phyloP scores from a whole-genome alignment of 2,888 invertebrate genomes.

The Pegoplata infirma region DNA sequence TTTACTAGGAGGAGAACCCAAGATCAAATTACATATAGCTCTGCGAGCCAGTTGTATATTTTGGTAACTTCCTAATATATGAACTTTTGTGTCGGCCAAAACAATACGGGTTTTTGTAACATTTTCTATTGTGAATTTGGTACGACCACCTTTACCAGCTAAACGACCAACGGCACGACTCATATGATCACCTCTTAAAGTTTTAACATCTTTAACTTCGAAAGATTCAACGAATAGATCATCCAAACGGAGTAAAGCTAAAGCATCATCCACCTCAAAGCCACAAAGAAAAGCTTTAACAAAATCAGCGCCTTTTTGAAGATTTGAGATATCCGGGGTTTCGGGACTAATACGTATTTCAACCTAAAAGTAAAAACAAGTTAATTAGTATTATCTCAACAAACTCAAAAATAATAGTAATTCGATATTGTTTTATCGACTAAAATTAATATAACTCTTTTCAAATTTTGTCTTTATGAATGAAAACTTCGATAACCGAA shows the following conservation, averaged over 20 bases:
- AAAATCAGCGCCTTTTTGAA: conserved; percentile 99
- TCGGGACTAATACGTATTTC: conserved; percentile 78
- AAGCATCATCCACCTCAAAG: conserved; percentile 97
- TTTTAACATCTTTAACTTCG: conserved; percentile 97
- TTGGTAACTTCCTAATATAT: conserved; percentile 97
- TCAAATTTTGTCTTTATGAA: too few relatives aligned
- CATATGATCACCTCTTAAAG: conserved; percentile 95
- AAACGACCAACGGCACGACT: conserved; percentile 96
- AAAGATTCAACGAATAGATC: conserved; percentile 98
- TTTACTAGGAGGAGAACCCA: conserved; percentile 98
- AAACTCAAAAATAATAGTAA: too few relatives aligned
- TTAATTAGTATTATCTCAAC: too few relatives aligned
- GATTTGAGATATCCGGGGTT: conserved; percentile 88
- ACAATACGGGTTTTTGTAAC: conserved; percentile 99
- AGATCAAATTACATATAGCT: conserved; percentile 96
- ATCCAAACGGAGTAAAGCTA: conserved; percentile 95
- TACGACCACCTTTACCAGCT: conserved; percentile 97
- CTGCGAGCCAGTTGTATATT: conserved; percentile 96
- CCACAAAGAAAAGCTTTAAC: conserved; percentile 97
- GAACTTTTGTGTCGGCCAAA: conserved; percentile 96
- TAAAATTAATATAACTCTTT: too few relatives aligned
- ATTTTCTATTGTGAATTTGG: conserved; percentile 99
- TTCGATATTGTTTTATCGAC: too few relatives aligned
- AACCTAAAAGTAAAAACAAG: too few relatives aligned
- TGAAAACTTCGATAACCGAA: too few relatives aligned